Base-by-base conservation (phyloP, 2,888 invertebrate genomes). In the Drosophila robusta region DNA sequence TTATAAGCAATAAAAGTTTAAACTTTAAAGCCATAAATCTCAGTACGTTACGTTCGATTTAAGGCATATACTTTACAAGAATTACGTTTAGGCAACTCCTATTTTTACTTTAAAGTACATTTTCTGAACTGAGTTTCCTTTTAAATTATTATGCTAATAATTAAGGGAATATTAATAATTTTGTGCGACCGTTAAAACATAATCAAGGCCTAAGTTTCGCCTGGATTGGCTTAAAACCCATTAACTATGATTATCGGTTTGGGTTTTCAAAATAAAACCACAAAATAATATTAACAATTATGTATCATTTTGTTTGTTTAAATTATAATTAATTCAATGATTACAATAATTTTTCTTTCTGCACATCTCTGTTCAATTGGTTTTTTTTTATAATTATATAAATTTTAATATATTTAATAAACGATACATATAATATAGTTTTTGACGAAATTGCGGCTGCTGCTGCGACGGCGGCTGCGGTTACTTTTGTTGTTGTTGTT, bases 391-490 rank as follows among this genome's bases (percentile, higher is more conserved):
- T 90, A 90, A 91, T 92, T 91, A 91, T 90, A 90, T 91, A 92
- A 91, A 91, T 92, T 91, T 91, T 91, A 91, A 92, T 91, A 90
- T 90, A 89, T 91, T 91, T 89, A 91, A 91, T 91, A 91, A 91
- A 90, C 91, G 90, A 90, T 91, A 90, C 89, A 90, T 76, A 76
- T 87, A 84, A 87, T 89, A 86, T 85, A 89, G 89, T 87, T 85
- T 83, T 88, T 79, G 85, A 89, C 89, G 83, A 85, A 85, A 86
- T 76, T 86, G 85, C 83, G 78, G 81, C 76, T 73, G 78, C 78
- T 70, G 73, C 68, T 57, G 61, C 68, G 50, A 50, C 70, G 68
- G 62, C 80, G 69, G 68, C 87, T 78, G 83, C 87, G 67, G 64
- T 66, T 61, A 50, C 60, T 52, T 57, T 60, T 72, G 11, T 60